Conservation (phyloP, 2,888 invertebrate species). For the Lumbricus terrestris region DNA sequence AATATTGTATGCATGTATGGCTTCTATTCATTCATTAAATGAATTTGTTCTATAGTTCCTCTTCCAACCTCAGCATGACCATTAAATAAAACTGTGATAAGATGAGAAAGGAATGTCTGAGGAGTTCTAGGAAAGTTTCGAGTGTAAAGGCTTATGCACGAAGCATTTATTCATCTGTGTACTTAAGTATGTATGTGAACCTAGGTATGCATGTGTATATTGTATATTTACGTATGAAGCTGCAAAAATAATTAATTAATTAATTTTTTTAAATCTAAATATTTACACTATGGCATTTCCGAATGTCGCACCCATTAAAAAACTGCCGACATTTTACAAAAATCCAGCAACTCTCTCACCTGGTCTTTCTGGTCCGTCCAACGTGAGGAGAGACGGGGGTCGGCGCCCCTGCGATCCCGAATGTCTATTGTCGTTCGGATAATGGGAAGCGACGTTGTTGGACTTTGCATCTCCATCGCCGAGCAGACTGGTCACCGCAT, state of each 20-base stretch:
- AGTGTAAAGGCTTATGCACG: no score
- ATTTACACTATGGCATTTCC: background rate
- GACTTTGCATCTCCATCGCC: background rate
- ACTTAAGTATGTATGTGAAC: background rate
- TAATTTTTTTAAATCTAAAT: background rate
- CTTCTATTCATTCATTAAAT: no score
- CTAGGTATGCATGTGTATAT: background rate
- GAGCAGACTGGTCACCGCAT: slow-evolving; percentile 51
- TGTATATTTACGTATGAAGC: background rate
- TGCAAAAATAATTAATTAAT: no score
- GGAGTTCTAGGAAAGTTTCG: no score
- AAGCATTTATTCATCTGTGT: background rate
- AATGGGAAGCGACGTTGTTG: background rate
- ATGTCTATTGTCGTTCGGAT: background rate
- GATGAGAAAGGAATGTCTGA: no score
- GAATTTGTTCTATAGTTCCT: no score
- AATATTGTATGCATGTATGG: no score
- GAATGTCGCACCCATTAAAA: background rate
- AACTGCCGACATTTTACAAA: background rate
- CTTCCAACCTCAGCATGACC: no score
- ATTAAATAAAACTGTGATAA: no score
- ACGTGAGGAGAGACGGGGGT: background rate
- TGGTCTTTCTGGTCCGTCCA: background rate
- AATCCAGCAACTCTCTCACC: background rate
- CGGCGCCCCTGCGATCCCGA: background rate